Evolutionary conservation across 2,797 vertebrate species (phyloP), one percentile per base, ranked within the genome.

Genomic region (Nasua narica): DNA sequence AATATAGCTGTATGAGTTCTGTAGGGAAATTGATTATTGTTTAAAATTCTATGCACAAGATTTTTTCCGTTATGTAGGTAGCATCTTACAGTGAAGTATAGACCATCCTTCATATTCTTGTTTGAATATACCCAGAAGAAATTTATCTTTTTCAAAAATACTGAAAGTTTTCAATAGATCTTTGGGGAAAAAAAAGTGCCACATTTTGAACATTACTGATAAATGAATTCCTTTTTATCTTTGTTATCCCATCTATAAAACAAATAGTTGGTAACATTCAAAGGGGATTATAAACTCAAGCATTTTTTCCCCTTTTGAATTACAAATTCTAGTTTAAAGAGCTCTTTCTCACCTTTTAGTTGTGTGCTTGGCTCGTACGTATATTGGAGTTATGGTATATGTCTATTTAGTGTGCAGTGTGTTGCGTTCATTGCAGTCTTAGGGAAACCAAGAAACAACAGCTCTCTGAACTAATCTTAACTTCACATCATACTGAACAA

Each of bases 251-350:
- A 72, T 87, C 87, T 96, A 9, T 74, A 94, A 92, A 21, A 43
- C 9, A 89, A 56, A 83, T 18, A 79, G 29, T 35, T 90, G 93
- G 91, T 60, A 83, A 83, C n/a, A 90, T 58, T 94, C 72, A 96
- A 94, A 96, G 37, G 13, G 14, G 19, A 94, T 91, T 94, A 72
- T 78, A 94, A 82, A 70, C 74, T 43, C 69, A 93, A 95, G 43
- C 1, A 6, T 37, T 60, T 70, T 70, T 70, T 11, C 9, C 29
- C 32, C 23, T 56, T 77, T 87, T 58, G 40, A 96, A 86, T 90
- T 86, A 84, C 35, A 95, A 95, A 94, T 93, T 92, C 58, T 83
- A 87, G 6, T 67, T 97, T 97, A 96, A 91, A 91, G 72, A 94
- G 37, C 67, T 89, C 67, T 72, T 95, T 94, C 58, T 46, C n/a